Evolutionary conservation across 2,797 vertebrate species (phyloP), one percentile per base, ranked within the genome.

Genomic region (Myotis findleyi): DNA sequence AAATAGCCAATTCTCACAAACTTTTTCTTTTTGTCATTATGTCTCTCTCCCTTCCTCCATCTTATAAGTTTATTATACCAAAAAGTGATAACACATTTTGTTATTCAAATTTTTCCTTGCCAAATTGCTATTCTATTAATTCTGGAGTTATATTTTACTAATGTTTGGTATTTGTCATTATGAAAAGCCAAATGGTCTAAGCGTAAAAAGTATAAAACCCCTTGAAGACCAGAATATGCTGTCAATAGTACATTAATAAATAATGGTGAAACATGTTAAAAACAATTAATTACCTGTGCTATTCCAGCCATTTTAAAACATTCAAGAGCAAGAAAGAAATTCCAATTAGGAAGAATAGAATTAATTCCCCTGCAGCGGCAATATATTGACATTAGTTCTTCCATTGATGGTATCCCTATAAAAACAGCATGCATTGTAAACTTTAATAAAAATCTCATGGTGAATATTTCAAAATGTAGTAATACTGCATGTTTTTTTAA

Each of bases 241-340:
- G 17, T 64, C 47, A 90, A 82, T 14, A 62, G 38, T 30, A n/a
- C 11, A 75, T 36, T 44, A 69, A 55, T 81, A 93, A 94, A 85
- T 80, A 87, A 76, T 38, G 36, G 25, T 85, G 8, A 95, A 75
- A 83, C 7, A 55, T 23, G 10, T n/a, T 95, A 72, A 88, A 81
- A 47, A 72, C 13, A 93, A 62, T 66, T 41, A 75, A 47, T 98
- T 98, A 99, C 99, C 99, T 99, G 99, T 13, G 98, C 83, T 97
- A 99, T 99, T 92, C 98, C 98, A 96, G 99, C 99, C 92, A 99
- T 90, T 97, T 99, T 99, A 98, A 99, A 99, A 93, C 97, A 96
- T 0, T 99, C 99, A 90, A 99, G 97, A n/a, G 99, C 99, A 96
- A 99, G 93, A 94, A 99, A 99, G 97, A 99, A 99, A 97, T 99